phyloP scores from a whole-genome alignment of 1,140 invertebrate species.

The Zaprionus nigranus region DNA sequence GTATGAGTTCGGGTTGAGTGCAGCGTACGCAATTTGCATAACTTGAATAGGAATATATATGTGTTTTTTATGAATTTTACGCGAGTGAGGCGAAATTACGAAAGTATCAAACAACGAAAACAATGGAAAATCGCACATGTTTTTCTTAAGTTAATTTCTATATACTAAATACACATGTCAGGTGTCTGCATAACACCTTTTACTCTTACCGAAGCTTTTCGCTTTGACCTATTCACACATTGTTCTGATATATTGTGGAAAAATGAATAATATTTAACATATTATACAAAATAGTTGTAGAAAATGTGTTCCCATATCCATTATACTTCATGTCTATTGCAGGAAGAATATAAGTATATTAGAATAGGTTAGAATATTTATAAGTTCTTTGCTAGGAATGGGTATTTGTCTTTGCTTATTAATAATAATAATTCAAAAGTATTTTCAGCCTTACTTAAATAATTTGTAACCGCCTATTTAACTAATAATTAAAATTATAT shows the following conservation, averaged over 20 bases:
- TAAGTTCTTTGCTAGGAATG: background rate
- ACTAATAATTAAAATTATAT: no score
- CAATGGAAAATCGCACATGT: constrained; percentile 26
- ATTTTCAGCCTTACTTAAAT: no score
- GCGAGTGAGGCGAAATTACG: constrained; percentile 22
- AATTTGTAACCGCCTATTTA: no score
- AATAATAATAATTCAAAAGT: no score
- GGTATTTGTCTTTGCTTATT: no score
- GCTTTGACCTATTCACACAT: background rate
- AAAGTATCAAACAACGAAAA: constrained; percentile 28
- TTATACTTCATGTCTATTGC: background rate
- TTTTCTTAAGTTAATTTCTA: constrained; percentile 3
- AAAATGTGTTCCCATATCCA: background rate
- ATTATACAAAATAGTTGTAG: background rate
- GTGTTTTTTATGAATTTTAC: constrained; percentile 60
- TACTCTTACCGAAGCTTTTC: background rate
- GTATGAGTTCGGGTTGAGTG: constrained; percentile 42
- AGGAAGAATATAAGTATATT: background rate
- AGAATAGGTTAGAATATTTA: background rate
- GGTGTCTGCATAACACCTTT: constrained; percentile 18
- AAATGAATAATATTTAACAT: background rate
- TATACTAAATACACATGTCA: constrained; percentile 9
- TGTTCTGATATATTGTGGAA: constrained; percentile 2
- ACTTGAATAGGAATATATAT: constrained; percentile 41
- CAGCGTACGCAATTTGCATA: constrained; percentile 66